Base-by-base conservation (phyloP, 37 sponge, comb jelly and placozoan species). In the Oscarella lobularis region DNA sequence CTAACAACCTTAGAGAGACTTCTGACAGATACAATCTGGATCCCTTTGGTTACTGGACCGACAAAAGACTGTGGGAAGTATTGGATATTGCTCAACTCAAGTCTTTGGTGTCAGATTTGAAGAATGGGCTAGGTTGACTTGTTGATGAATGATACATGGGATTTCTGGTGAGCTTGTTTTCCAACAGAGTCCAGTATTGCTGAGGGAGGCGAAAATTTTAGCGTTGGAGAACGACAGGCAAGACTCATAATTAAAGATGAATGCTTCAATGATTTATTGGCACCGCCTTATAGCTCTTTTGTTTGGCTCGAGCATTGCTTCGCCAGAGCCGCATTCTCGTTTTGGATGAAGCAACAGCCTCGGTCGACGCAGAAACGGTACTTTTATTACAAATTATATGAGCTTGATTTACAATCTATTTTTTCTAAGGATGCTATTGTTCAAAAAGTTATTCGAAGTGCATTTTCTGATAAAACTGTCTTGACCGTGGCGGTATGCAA, bases 291-390 rank as follows among this genome's bases (percentile, higher is more conserved):
- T 48, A 68, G 71, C 71, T 68, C 35, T 29, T 68, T 4, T 68
- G 71, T 14, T 29, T 68, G 71, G 71, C 71, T 29, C 71, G 71
- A 4, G 71, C 71, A 5, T 68, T 68, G 6, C 71, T 68, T 5
- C 6, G 71, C 29, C 6, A 68, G 4, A 68, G 31, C 31, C 6
- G 33, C 35, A 68, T 68, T 35, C 31, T 68, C 5, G 31, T 68
- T 14, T 30, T 68, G 71, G 71, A 68, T 14, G 71, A 68, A 35
- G 71, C 71, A 4, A 68, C 71, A 29, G 71, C 71, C 5, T 68
- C 71, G 29, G 31, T 68, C 33, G 71, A 68, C 33, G 6, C 31
- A 5, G 71, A 68, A 35, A 68, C 71, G 71, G 60, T 48, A 48
- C 60, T 48, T 9, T 48, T 48, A 48, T 27, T 48, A 48, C 9